Evolutionary conservation across 2,113 vertebrate genomes (phyloP), one percentile per base, ranked within the genome.

Genomic region (Gulo gulo): DNA sequence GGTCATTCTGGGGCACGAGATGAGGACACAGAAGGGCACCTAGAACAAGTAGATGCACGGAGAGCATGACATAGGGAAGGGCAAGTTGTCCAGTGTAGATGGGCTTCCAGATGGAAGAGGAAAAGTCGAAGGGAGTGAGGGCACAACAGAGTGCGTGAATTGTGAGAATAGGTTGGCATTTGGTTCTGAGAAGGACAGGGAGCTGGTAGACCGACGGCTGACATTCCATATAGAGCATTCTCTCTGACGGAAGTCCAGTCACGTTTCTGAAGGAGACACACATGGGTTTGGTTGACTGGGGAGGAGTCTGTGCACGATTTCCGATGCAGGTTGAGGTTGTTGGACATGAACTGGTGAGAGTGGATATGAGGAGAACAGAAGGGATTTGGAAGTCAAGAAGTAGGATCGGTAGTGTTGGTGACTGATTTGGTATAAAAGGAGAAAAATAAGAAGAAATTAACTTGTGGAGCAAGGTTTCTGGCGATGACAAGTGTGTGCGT

Each of bases 21-120:
- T 55, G 61, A 34, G 4, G 5, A 7, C 20, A 9, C 16, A 39
- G 6, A 80, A 67, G 65, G 13, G 21, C 31, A 29, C n/a, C 31
- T 4, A 31, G n/a, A 63, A 20, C n/a, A 26, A 39, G 50, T 0
- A 29, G 24, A 81, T 7, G 1, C 1, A 80, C 1, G 2, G 12
- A 18, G 31, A 82, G 5, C 13, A 34, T 50, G n/a, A 7, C 26
- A 14, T 2, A 65, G 47, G 81, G 36, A 88, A 10, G 47, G 26
- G 7, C 24, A 91, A 57, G 16, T 79, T 10, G 2, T 47, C 57
- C 10, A 31, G 2, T 39, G 57, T 15, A 34, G 24, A 39, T 57
- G 15, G 9, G 21, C 21, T 65, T 83, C 36, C 26, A 76, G 73
- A 73, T 10, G 52, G 13, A 85, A 57, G 21, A 81, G 31, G 6